These are phyloP conservation scores for Bolinopsis microptera DNA, from an alignment of 37 sponge, comb jelly and placozoan genomes.

Conservation along the genomic window DNA sequence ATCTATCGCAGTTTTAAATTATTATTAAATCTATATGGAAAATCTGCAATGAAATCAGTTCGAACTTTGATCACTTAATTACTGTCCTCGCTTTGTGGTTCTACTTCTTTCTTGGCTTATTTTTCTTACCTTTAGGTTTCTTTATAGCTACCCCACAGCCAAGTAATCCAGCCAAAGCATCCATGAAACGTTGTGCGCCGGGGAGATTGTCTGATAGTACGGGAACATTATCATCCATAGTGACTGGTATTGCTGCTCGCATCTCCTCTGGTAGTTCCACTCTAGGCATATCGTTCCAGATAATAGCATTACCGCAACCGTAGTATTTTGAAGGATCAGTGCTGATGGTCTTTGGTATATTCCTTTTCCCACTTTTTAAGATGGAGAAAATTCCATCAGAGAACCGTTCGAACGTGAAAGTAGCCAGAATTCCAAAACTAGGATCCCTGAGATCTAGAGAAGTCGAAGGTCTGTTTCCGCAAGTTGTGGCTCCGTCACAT, in stretches of 20 bases:
- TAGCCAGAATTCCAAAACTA: not conserved
- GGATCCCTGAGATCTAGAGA: not conserved
- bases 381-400: not conserved
- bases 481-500: conserved; percentile 9
- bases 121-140: no score
- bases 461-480: not conserved
- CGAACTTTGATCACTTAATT: no score
- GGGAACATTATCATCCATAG: not conserved
- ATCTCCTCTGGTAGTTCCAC: not conserved
- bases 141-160: no score
- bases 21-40: no score
- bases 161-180: not conserved
- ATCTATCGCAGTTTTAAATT: no score
- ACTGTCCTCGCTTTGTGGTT: no score
- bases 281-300: not conserved
- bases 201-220: not conserved
- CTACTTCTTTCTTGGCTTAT: no score
- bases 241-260: not conserved
- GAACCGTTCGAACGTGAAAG: not conserved
- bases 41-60: no score
- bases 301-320: not conserved
- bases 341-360: not conserved
- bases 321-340: not conserved
- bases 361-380: not conserved
- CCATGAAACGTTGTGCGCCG: not conserved